These are phyloP conservation scores for Sandelia bainsii DNA, from an alignment of 2,797 vertebrate species.

Conservation along the genomic window DNA sequence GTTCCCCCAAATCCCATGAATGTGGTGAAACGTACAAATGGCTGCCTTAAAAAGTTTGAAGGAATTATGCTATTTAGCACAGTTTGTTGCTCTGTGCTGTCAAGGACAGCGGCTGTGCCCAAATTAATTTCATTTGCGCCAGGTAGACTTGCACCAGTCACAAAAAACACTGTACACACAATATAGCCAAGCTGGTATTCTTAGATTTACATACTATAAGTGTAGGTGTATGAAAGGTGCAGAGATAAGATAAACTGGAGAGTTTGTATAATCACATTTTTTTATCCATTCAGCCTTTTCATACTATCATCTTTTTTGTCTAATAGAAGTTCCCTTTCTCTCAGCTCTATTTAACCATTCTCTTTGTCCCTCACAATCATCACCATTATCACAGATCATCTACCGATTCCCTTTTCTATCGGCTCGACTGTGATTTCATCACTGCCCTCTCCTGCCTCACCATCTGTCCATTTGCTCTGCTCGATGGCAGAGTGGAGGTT, in stretches of 20 bases:
- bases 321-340: not conserved
- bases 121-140: not conserved
- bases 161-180: no score
- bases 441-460: slow-evolving; percentile 51
- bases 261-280: no score
- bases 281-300: no score
- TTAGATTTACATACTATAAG: no score
- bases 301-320: not conserved
- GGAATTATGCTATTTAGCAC: slow-evolving; percentile 32
- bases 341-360: not conserved
- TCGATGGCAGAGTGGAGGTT: slow-evolving; percentile 26
- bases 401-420: slow-evolving; percentile 39
- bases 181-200: no score
- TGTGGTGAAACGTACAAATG: slow-evolving; percentile 15
- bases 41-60: slow-evolving; percentile 11
- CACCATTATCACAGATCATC: slow-evolving; percentile 26
- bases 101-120: slow-evolving; percentile 30
- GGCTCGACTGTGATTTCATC: slow-evolving; percentile 56
- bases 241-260: no score
- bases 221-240: no score
- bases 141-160: not conserved
- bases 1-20: not conserved
- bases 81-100: slow-evolving; percentile 17
- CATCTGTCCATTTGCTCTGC: slow-evolving; percentile 63
- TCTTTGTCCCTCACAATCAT: slow-evolving; percentile 19